phyloP scores from a whole-genome alignment of 2,113 vertebrate genomes.

The Pterocles gutturalis region DNA sequence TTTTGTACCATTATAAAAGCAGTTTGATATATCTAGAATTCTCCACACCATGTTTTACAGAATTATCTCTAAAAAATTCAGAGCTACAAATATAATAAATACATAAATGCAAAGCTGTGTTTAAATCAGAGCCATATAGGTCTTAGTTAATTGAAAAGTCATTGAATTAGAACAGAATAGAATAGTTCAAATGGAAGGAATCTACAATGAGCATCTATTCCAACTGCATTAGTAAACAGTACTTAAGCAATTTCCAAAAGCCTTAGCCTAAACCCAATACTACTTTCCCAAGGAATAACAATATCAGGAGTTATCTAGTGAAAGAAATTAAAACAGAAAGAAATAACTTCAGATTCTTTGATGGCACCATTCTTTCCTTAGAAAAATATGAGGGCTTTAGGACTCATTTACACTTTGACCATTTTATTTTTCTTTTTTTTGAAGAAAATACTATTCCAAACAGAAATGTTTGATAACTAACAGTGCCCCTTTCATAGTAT shows the following conservation, averaged over 20 bases:
- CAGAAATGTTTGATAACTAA: background rate
- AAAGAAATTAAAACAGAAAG: background rate
- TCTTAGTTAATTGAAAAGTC: background rate
- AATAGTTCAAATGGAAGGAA: background rate
- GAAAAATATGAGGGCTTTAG: background rate
- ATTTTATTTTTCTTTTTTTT: background rate
- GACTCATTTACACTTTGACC: background rate
- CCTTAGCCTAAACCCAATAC: background rate
- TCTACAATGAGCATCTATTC: background rate
- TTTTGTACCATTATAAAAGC: background rate
- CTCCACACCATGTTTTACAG: background rate
- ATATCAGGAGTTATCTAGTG: background rate
- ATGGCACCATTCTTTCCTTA: background rate
- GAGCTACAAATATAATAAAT: background rate
- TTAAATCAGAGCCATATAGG: background rate
- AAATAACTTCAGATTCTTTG: background rate
- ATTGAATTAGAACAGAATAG: background rate
- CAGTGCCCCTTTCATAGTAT: background rate
- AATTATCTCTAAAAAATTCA: background rate
- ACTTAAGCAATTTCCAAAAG: background rate
- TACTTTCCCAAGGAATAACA: background rate
- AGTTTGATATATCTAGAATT: background rate
- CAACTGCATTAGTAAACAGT: background rate
- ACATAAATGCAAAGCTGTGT: background rate
- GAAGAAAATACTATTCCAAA: background rate